phyloP scores from a whole-genome alignment of 1,140 invertebrate species.

The Dermatophagoides farinae region DNA sequence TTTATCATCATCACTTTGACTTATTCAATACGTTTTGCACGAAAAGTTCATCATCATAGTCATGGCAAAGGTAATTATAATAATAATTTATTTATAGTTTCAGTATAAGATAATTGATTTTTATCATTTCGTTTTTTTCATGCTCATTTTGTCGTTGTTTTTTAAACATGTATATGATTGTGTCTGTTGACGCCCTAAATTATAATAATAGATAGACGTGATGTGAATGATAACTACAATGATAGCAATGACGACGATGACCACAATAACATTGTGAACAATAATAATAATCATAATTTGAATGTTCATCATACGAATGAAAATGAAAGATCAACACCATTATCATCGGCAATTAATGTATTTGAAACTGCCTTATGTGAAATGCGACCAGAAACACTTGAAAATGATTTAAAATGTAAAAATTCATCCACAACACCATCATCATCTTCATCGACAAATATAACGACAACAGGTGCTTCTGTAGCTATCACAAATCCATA shows the following conservation, averaged over 20 bases:
- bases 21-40: not conserved
- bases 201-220: not conserved
- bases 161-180: not conserved
- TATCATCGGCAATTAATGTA: not conserved
- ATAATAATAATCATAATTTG: not conserved
- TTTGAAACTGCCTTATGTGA: constrained; percentile 4
- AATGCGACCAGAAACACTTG: not conserved
- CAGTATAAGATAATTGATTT: not conserved
- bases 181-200: not conserved
- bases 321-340: not conserved
- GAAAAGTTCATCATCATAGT: too few species aligned
- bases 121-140: not conserved
- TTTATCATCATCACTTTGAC: not conserved
- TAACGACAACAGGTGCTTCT: too few species aligned
- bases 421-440: not conserved
- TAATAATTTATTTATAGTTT: too few species aligned
- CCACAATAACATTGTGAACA: too few species aligned
- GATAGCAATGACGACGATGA: too few species aligned
- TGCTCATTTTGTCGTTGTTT: not conserved
- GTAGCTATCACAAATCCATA: too few species aligned
- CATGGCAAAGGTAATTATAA: too few species aligned
- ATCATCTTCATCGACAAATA: too few species aligned
- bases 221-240: not conserved
- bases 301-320: not conserved
- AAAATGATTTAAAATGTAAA: not conserved